phyloP scores from a whole-genome alignment of 64 coral and sea anemone genomes.

The Pocillopora damicornis region DNA sequence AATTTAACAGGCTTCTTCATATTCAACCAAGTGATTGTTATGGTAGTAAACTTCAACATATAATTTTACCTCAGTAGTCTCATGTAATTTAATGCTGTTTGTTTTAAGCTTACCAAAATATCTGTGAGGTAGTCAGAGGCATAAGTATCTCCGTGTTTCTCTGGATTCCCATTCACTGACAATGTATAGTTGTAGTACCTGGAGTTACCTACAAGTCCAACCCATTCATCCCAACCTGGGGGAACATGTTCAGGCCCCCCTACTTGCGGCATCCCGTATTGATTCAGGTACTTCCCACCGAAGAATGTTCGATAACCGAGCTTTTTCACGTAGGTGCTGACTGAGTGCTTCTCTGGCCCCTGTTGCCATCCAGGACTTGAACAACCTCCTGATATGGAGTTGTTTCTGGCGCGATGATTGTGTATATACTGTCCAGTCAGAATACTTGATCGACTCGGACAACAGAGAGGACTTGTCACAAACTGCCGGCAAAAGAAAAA shows the following conservation, averaged over 20 bases:
- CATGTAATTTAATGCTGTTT: background rate
- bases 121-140: conserved; percentile 81
- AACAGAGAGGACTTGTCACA: conserved; percentile 80
- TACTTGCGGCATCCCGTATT: conserved; percentile 45
- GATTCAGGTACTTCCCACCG: conserved; percentile 84
- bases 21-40: background rate
- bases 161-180: conserved; percentile 85
- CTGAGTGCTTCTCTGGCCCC: conserved; percentile 69
- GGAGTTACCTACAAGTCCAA: conserved; percentile 88
- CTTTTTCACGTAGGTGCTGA: conserved; percentile 63
- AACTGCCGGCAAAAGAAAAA: conserved; percentile 52
- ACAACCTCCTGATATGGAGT: conserved; percentile 74
- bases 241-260: conserved; percentile 88
- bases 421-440: conserved; percentile 80
- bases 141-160: conserved; percentile 54
- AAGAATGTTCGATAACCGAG: conserved; percentile 63
- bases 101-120: conserved; percentile 52
- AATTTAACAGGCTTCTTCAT: no score
- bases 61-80: background rate
- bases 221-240: conserved; percentile 80
- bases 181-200: conserved; percentile 82
- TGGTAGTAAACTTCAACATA: background rate
- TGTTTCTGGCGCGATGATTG: conserved; percentile 75
- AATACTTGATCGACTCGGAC: conserved; percentile 88
- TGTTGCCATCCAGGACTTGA: conserved; percentile 72